phyloP scores from a whole-genome alignment of 2,888 invertebrate genomes.

The Salpingus planirostris region DNA sequence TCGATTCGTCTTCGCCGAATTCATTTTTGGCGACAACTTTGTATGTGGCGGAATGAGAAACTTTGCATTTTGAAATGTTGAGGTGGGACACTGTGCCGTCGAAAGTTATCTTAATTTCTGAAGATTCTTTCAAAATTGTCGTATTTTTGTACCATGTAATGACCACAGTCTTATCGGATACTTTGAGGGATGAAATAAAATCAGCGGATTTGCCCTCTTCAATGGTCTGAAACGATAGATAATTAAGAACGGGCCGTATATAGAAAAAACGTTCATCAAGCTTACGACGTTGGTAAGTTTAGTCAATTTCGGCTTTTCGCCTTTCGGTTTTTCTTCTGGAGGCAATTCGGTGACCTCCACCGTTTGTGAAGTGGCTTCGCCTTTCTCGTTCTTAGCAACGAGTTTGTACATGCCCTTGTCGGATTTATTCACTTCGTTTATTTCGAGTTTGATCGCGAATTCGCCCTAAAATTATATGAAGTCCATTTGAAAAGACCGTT shows the following conservation, averaged over 20 bases:
- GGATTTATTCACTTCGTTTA: conserved; percentile 66
- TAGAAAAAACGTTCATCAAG: conserved; percentile 14
- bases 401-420: conserved; percentile 88
- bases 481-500: not conserved
- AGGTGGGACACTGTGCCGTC: conserved; percentile 76
- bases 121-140: conserved; percentile 66
- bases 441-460: conserved; percentile 84
- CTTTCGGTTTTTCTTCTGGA: conserved; percentile 62
- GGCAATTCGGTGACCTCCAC: conserved; percentile 82
- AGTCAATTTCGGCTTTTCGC: conserved; percentile 71
- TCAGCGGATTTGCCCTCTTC: conserved; percentile 70
- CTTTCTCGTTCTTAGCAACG: conserved; percentile 87
- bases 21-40: conserved; percentile 84
- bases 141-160: conserved; percentile 81
- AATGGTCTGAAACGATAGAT: conserved; percentile 44
- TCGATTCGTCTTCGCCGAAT: conserved; percentile 81
- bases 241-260: not conserved
- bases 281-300: conserved; percentile 68
- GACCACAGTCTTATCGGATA: conserved; percentile 68
- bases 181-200: conserved; percentile 64
- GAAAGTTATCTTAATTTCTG: conserved; percentile 69
- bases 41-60: conserved; percentile 71
- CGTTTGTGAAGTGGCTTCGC: conserved; percentile 81
- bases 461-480: conserved; percentile 60
- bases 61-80: conserved; percentile 64